Percentiles rank a stretch among this genome's conserved stretches.
phyloP scores from a whole-genome alignment of 2,888 invertebrate species.

The Meta bourneti region DNA sequence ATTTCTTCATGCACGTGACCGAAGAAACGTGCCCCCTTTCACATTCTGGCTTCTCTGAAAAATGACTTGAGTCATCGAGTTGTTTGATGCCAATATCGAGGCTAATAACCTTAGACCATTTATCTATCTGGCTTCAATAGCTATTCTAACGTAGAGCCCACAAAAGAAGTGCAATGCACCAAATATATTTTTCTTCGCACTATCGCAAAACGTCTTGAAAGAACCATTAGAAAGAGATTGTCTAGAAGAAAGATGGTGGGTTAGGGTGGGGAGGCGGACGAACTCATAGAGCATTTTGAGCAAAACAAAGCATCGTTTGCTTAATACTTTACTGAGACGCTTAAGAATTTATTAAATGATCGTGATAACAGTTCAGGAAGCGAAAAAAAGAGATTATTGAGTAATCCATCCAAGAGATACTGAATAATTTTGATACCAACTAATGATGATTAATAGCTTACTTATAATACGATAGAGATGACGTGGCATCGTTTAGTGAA shows the following conservation, averaged over 20 bases:
- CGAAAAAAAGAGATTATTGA: neutral
- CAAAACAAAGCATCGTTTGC: slow-evolving; percentile 26
- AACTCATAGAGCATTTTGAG: neutral
- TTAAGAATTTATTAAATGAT: slow-evolving; percentile 32
- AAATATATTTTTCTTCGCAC: slow-evolving; percentile 10
- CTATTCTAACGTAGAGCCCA: slow-evolving; percentile 11
- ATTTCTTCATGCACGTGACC: slow-evolving; percentile 45
- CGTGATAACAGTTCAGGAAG: neutral
- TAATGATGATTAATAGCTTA: slow-evolving; percentile 1
- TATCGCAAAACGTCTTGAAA: slow-evolving; percentile 22
- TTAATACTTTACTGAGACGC: slow-evolving; percentile 2
- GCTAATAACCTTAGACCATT: slow-evolving; percentile 57
- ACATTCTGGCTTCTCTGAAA: slow-evolving; percentile 38
- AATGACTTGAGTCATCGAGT: slow-evolving; percentile 49
- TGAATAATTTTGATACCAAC: slow-evolving; percentile 1
- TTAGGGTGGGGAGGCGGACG: neutral
- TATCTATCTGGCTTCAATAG: slow-evolving; percentile 49
- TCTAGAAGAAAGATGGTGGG: slow-evolving; percentile 1
- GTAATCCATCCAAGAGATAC: neutral
- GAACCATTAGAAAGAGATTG: slow-evolving; percentile 45
- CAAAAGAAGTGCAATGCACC: slow-evolving; percentile 17
- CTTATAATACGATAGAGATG: neutral
- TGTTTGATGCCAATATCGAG: slow-evolving; percentile 49
- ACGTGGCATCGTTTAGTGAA: neutral
- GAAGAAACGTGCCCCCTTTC: slow-evolving; percentile 29